Conservation (phyloP, 92 coral and sea anemone species). For the Phymanthus crucifer region DNA sequence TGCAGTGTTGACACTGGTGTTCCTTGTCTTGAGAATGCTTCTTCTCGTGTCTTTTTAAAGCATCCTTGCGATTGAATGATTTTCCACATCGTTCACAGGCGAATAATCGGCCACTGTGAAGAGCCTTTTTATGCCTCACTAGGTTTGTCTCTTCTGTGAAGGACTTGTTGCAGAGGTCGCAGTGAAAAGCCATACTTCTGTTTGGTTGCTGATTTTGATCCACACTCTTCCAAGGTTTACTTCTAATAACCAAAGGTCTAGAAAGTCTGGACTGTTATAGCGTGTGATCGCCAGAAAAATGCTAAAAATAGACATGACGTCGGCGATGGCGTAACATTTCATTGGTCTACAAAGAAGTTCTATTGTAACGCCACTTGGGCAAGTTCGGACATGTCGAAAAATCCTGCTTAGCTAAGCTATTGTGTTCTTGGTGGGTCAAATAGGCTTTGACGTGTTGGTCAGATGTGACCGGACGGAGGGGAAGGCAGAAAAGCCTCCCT, state of each 20-base stretch:
- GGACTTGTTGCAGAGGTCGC: too few relatives aligned
- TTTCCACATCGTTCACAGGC: too few relatives aligned
- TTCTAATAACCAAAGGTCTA: not conserved
- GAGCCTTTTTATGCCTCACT: too few relatives aligned
- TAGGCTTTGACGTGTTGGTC: not conserved
- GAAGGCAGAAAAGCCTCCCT: not conserved
- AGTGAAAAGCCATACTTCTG: not conserved
- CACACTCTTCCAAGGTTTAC: too few relatives aligned
- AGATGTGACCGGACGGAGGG: not conserved
- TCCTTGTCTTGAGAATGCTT: not conserved
- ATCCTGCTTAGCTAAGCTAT: too few relatives aligned
- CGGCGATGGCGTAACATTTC: not conserved
- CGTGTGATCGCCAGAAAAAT: too few relatives aligned
- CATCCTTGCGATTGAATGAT: not conserved
- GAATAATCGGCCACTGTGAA: too few relatives aligned
- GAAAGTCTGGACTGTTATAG: too few relatives aligned
- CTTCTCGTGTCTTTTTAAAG: not conserved
- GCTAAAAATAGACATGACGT: not conserved
- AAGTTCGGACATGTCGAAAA: not conserved
- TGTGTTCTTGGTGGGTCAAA: too few relatives aligned
- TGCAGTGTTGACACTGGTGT: too few relatives aligned
- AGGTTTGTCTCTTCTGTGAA: too few relatives aligned
- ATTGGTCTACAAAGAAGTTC: not conserved
- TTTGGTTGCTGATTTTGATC: not conserved
- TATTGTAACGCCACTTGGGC: not conserved